These are phyloP conservation scores for Neoascia interrupta DNA, from an alignment of 2,888 invertebrate genomes.

Conservation along the genomic window DNA sequence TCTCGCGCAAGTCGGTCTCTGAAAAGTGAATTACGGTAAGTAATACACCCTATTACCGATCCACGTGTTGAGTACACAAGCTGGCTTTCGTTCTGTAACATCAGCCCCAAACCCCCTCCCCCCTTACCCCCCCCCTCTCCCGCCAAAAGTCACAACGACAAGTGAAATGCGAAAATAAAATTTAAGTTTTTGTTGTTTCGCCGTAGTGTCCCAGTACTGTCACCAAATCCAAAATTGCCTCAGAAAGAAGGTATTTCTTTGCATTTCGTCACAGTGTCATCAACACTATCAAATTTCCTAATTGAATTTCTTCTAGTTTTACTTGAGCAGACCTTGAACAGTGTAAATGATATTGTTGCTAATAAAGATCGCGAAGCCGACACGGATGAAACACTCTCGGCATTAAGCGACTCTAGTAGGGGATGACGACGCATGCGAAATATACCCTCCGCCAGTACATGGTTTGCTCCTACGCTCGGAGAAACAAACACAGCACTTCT, in stretches of 20 bases:
- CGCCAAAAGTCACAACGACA: not conserved
- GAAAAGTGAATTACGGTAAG: no score
- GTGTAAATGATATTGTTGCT: not conserved
- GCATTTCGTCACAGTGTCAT: constrained; percentile 63
- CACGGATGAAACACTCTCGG: no score
- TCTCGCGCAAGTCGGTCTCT: no score
- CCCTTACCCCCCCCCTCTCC: no score
- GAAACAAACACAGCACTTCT: constrained; percentile 33
- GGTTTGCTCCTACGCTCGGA: not conserved
- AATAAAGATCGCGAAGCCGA: constrained; percentile 1
- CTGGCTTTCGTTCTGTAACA: no score
- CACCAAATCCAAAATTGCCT: constrained; percentile 15
- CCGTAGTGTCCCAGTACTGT: constrained; percentile 6
- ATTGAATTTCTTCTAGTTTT: constrained; percentile 64
- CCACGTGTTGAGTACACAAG: constrained; percentile 6
- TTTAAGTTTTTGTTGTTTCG: no score
- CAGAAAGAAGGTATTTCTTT: constrained; percentile 23
- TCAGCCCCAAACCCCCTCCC: no score
- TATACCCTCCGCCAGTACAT: constrained; percentile 20
- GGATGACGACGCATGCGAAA: constrained; percentile 54
- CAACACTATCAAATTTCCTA: constrained; percentile 65
- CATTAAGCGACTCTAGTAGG: constrained; percentile 5
- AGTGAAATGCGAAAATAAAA: no score
- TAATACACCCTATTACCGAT: not conserved
- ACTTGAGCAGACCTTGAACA: constrained; percentile 36